Base-by-base conservation (phyloP, 2,888 invertebrate genomes). In the Brachyopa scutellaris region DNA sequence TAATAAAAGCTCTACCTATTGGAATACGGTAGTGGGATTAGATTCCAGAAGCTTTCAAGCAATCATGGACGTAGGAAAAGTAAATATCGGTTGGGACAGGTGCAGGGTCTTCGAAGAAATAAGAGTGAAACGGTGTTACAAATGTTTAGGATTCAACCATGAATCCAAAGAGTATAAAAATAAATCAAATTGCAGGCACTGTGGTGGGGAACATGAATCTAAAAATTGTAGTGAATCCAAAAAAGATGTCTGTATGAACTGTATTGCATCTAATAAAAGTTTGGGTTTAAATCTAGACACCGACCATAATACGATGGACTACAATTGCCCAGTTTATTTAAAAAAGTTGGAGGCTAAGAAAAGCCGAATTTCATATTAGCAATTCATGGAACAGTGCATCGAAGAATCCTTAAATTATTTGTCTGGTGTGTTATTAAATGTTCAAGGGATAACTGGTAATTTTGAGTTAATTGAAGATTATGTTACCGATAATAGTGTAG, bases 301-400 rank as follows among this genome's bases (percentile, higher is more conserved):
- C n/a, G n/a, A n/a, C n/a, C n/a, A n/a, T n/a, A n/a, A n/a, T n/a
- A 29, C 49, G 31, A 49, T 49, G 29, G 31, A 49, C 49, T 31
- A 15, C 3, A 49, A 7, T 17, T 49, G 49, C 17, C 49, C n/a
- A n/a, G n/a, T n/a, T n/a, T n/a, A n/a, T n/a, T n/a, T n/a, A n/a
- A n/a, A n/a, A n/a, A n/a, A n/a, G n/a, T n/a, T n/a, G n/a, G n/a
- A n/a, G n/a, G n/a, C n/a, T n/a, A n/a, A n/a, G n/a, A n/a, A n/a
- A n/a, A n/a, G n/a, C n/a, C n/a, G n/a, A n/a, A 8, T 26, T 26
- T 26, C 8, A 2, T 26, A 26, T 26, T 26, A 26, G 26, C 26
- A 26, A 26, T 4, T 26, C 5, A 26, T 7, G 26, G 26, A 26
- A 26, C 26, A 26, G 26, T 26, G 2, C 6, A 8, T n/a, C n/a